phyloP scores from a whole-genome alignment of 92 coral and sea anemone species.

The Palythoa heliodiscus region DNA sequence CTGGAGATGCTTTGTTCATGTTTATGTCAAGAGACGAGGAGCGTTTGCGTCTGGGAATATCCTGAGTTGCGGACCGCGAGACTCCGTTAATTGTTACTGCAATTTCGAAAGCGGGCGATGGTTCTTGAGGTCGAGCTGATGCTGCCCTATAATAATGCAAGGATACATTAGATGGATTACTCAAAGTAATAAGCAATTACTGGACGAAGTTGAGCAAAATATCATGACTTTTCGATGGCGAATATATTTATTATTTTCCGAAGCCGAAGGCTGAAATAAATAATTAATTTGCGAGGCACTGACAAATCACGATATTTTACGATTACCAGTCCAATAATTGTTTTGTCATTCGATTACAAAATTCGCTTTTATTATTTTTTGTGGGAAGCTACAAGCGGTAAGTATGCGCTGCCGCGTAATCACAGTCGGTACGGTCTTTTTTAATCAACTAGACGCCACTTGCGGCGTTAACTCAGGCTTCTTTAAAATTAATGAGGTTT shows the following conservation, averaged over 20 bases:
- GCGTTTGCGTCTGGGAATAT: constrained; percentile 23
- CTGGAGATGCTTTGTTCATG: constrained; percentile 22
- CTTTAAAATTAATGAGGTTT: too few relatives aligned
- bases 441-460: too few relatives aligned
- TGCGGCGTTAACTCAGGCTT: too few relatives aligned
- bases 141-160: constrained; percentile 37
- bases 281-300: too few relatives aligned
- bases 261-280: not conserved
- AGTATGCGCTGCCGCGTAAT: too few relatives aligned
- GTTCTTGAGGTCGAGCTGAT: constrained; percentile 38
- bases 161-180: not conserved
- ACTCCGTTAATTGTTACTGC: constrained; percentile 41
- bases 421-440: too few relatives aligned
- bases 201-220: not conserved
- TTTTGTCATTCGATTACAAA: too few relatives aligned
- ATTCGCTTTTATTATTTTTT: too few relatives aligned
- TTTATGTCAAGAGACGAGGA: constrained; percentile 17
- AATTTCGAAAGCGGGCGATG: constrained; percentile 57
- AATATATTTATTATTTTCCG: not conserved
- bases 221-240: not conserved
- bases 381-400: too few relatives aligned
- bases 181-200: not conserved
- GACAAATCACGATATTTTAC: too few relatives aligned
- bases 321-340: too few relatives aligned
- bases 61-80: constrained; percentile 28